Evolutionary conservation across 2,888 invertebrate genomes (phyloP), one percentile per base, ranked within the genome.

Genomic region (Smittia aterrima): DNA sequence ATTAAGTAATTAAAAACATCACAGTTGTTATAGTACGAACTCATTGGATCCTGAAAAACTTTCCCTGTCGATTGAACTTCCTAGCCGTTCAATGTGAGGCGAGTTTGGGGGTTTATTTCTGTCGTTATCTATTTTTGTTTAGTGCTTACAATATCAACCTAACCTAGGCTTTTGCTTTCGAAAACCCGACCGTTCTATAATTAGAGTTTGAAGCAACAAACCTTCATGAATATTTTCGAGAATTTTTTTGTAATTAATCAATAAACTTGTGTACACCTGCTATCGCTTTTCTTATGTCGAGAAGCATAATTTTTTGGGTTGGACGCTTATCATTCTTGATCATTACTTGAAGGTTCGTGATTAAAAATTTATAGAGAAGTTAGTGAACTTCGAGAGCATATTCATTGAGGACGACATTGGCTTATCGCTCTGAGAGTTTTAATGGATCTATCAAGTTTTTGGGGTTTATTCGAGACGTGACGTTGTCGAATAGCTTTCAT

Each of bases 1-100:
- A 58, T 72, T 62, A 72, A 72, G 72, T 62, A 72, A 72, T 72
- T 72, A 72, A 72, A n/a, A n/a, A 40, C 72, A 72, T 72, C 72
- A 72, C 72, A 72, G 72, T 72, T 22, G 62, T 62, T 72, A 24
- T 70, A 11, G 47, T 47, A 58, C 9, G 20, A 40, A 32, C 7
- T 20, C 47, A 47, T 32, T 32, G 32, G 32, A 32, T 32, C 32
- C 9, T 9, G 18, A 27, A 9, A 64, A 27, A 47, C n/a, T 64
- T 64, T 64, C 3, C 25, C 22, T 25, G 9, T 27, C 64, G n/a
- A n/a, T n/a, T n/a, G n/a, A n/a, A n/a, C n/a, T n/a, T n/a, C n/a
- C n/a, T n/a, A n/a, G n/a, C n/a, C n/a, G n/a, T n/a, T n/a, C n/a
- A n/a, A n/a, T 64, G 1, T 11, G 11, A 47, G 11, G 58, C 22